Evolutionary conservation across 1,140 invertebrate genomes (phyloP).

Genomic region (Drosophila ambigua): DNA sequence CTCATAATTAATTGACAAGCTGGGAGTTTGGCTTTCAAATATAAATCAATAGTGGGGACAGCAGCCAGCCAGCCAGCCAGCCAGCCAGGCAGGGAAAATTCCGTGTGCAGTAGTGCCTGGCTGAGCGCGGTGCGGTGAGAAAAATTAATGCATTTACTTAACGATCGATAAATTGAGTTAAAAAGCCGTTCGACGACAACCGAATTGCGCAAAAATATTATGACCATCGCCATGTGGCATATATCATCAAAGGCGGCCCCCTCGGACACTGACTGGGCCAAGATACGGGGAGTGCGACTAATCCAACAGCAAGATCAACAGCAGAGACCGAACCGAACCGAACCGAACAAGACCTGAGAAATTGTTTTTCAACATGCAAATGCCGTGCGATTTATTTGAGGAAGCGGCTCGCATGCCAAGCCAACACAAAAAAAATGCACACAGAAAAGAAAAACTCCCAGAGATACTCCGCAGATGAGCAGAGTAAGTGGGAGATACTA

Average conservation of each 20-base stretch:
- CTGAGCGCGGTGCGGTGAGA: constrained; percentile 37
- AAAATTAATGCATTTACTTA: constrained; percentile 72
- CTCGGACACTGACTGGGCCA: constrained; percentile 17
- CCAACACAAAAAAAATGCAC: constrained; percentile 2
- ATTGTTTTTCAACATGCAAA: constrained; percentile 80
- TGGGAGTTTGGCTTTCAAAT: constrained; percentile 42
- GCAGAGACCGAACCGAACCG: constrained; percentile 10
- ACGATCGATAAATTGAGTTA: constrained; percentile 67
- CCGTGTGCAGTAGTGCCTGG: constrained; percentile 37
- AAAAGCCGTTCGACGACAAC: constrained; percentile 71
- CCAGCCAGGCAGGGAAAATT: constrained; percentile 11
- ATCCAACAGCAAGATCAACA: constrained; percentile 45
- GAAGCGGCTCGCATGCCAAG: constrained; percentile 74
- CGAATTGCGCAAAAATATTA: constrained; percentile 82
- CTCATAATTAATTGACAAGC: constrained; percentile 65
- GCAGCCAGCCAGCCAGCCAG: too few relatives aligned
- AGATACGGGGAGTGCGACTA: constrained; percentile 22
- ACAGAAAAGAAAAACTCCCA: constrained; percentile 40
- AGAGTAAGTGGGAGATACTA: too few relatives aligned
- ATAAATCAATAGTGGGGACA: constrained; percentile 53
- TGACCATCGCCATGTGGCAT: constrained; percentile 74
- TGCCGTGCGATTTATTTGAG: constrained; percentile 79
- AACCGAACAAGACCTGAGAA: constrained; percentile 65
- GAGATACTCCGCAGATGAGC: constrained; percentile 26
- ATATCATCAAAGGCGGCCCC: constrained; percentile 75